Percentiles rank a stretch among this genome's conserved stretches.
Evolutionary conservation across 1,140 invertebrate genomes (phyloP).

Genomic region (Theocolax elegans): DNA sequence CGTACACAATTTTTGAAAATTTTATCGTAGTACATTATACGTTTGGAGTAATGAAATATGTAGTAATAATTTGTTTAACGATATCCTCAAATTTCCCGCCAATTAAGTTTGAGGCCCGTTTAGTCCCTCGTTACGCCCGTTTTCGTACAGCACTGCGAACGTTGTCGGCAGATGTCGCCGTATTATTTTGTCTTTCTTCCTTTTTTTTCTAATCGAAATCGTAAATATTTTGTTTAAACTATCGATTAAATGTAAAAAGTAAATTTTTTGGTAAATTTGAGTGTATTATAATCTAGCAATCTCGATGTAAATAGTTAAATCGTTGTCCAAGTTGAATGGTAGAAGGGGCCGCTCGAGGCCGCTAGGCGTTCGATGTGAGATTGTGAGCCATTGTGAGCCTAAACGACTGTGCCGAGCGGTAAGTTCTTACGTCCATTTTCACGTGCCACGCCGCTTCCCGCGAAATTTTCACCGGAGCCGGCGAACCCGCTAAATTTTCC

Average conservation of each 20-base stretch:
- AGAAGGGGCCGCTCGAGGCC: conserved; percentile 49
- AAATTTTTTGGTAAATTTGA: background rate
- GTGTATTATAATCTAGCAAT: no score
- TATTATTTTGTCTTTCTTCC: background rate
- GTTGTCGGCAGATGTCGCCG: conserved; percentile 46
- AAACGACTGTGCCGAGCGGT: conserved; percentile 75
- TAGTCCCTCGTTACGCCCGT: background rate
- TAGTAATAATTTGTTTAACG: no score
- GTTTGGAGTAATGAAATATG: no score
- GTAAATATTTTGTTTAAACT: conserved; percentile 6
- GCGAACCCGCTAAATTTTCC: conserved; percentile 55
- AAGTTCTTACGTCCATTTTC: conserved; percentile 75
- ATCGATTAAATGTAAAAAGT: conserved; percentile 37
- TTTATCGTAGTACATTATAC: no score
- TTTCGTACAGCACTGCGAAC: conserved; percentile 36
- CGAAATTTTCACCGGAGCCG: conserved; percentile 66
- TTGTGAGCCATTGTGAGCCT: conserved; percentile 83
- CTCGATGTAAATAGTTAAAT: no score
- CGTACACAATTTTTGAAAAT: no score
- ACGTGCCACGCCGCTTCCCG: conserved; percentile 73
- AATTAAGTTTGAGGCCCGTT: background rate
- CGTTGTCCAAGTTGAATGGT: background rate
- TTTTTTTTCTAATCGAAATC: background rate
- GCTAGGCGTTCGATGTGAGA: conserved; percentile 70
- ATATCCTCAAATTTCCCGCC: conserved; percentile 34